These are phyloP conservation scores for Turritopsis rubra DNA, from an alignment of 30 jellyfish, hydroid and myxozoan genomes.

Conservation along the genomic window DNA sequence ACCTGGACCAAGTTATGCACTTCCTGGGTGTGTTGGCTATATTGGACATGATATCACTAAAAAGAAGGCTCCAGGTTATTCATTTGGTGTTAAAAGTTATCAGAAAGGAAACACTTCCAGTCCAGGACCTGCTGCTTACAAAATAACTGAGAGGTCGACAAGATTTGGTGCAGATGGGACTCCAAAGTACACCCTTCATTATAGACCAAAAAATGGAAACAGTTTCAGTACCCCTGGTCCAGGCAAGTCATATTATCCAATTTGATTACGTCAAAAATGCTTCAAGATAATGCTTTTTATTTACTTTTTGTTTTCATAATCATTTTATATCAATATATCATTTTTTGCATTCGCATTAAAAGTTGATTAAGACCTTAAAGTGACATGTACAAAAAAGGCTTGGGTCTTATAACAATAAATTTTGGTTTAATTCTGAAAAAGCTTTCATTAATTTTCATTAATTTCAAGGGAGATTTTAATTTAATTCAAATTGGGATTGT, in stretches of 20 bases:
- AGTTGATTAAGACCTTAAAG: too few relatives aligned
- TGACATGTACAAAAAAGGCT: too few relatives aligned
- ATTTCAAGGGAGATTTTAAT: too few relatives aligned
- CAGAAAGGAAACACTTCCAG: conserved; percentile 41
- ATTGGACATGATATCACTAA: conserved; percentile 73
- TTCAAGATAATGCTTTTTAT: too few relatives aligned
- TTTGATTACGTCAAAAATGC: too few relatives aligned
- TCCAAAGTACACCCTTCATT: conserved; percentile 73
- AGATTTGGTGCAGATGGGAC: conserved; percentile 84
- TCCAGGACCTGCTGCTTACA: conserved; percentile 86
- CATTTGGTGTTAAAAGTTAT: conserved; percentile 61
- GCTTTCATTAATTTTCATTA: too few relatives aligned
- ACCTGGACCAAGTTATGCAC: conserved; percentile 89
- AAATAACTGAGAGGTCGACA: conserved; percentile 55
- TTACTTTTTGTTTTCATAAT: too few relatives aligned
- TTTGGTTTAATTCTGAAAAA: too few relatives aligned
- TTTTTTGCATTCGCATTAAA: too few relatives aligned
- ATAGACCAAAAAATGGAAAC: conserved; percentile 54
- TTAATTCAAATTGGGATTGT: too few relatives aligned
- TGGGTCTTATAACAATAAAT: too few relatives aligned
- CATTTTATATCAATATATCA: too few relatives aligned
- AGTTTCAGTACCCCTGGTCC: conserved; percentile 84
- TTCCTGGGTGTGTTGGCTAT: conserved; percentile 68
- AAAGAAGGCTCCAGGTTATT: conserved; percentile 71
- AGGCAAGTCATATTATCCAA: conserved; percentile 27